Percentiles rank a stretch among this genome's conserved stretches.
Evolutionary conservation across 2,888 invertebrate species (phyloP).

Genomic region (Stenodera caucasica): DNA sequence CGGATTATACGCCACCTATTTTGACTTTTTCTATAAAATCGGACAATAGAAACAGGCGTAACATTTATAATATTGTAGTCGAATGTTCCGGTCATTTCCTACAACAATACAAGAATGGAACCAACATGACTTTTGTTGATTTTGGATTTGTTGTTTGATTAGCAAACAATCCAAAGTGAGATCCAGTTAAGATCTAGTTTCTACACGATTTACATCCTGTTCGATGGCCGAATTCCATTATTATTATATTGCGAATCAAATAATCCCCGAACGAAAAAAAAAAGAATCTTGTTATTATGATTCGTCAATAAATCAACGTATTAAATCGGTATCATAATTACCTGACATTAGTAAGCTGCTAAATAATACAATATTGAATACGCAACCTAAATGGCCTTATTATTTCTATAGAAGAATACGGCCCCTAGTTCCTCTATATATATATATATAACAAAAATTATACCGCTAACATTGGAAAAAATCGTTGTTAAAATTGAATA

Average conservation of each 20-base stretch:
- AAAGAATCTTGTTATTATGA: no score
- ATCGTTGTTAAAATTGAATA: slow-evolving; percentile 42
- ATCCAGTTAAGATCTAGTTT: background rate
- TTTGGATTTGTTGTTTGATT: slow-evolving; percentile 4
- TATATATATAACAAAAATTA: no score
- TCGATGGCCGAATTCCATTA: no score
- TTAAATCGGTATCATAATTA: slow-evolving; percentile 3
- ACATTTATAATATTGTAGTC: slow-evolving; percentile 21
- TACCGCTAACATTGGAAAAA: no score
- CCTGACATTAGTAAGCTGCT: slow-evolving; percentile 3
- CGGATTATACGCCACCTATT: slow-evolving; percentile 24
- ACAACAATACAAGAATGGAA: slow-evolving; percentile 10
- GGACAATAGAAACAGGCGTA: slow-evolving; percentile 19
- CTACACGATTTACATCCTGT: no score
- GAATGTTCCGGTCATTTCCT: slow-evolving; percentile 30
- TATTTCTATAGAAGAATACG: background rate
- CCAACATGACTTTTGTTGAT: slow-evolving; percentile 1
- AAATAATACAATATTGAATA: slow-evolving; percentile 6
- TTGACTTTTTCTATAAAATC: slow-evolving; percentile 26
- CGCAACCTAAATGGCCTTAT: slow-evolving; percentile 1
- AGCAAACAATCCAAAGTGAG: background rate
- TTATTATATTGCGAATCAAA: no score
- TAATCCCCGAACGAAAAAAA: no score
- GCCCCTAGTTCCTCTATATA: no score
- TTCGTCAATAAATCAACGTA: slow-evolving; percentile 3